phyloP scores from a whole-genome alignment of 2,113 vertebrate species.

The Plestiodon gilberti region DNA sequence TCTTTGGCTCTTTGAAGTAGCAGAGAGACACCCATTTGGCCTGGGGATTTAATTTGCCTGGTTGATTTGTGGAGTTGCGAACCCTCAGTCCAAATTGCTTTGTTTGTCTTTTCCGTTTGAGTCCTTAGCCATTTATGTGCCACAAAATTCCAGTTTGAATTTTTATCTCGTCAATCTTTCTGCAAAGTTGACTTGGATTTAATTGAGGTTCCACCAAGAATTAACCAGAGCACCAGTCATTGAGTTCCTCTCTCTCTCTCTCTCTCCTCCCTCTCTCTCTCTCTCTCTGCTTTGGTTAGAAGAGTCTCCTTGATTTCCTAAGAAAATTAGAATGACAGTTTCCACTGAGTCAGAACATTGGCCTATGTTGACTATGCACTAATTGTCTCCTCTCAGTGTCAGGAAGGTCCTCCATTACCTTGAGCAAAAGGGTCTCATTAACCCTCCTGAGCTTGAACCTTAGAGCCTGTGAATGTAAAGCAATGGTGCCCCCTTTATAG shows the following conservation, averaged over 20 bases:
- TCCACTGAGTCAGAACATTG: background rate
- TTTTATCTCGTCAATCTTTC: background rate
- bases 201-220: background rate
- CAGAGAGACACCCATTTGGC: background rate
- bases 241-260: background rate
- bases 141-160: background rate
- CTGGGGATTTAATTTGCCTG: background rate
- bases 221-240: background rate
- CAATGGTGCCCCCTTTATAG: no score
- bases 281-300: background rate
- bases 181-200: background rate
- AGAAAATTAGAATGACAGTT: background rate
- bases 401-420: background rate
- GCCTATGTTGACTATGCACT: no score
- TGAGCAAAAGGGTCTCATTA: background rate
- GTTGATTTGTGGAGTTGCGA: no score
- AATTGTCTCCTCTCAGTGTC: no score
- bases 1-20: background rate
- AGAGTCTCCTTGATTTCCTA: background rate
- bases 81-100: background rate
- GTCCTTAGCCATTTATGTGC: background rate
- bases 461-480: no score
- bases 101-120: background rate
- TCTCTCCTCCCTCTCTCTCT: no score
- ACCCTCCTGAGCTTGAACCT: no score